Percentiles rank a stretch among this genome's conserved stretches.
phyloP scores from a whole-genome alignment of 2,113 vertebrate species.

The Myotis brandtii region DNA sequence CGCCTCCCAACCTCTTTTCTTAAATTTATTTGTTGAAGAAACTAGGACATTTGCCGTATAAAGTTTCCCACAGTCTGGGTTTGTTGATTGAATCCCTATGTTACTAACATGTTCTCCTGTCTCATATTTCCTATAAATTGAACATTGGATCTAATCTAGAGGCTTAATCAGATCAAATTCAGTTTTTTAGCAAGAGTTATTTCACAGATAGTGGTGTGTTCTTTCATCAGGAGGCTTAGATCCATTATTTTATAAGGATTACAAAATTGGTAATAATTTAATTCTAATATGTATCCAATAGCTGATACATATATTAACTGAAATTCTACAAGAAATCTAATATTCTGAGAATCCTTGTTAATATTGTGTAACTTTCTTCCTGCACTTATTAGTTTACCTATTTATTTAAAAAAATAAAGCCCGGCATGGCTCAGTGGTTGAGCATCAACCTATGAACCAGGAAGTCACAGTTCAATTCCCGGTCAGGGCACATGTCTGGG shows the following conservation, averaged over 20 bases:
- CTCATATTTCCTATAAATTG: slow-evolving; percentile 18
- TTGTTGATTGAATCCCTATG: not conserved
- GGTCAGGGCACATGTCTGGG: too few species aligned
- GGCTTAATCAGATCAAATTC: slow-evolving; percentile 22
- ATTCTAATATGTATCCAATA: slow-evolving; percentile 30
- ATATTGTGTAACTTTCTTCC: not conserved
- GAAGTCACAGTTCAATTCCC: too few species aligned
- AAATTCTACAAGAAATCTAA: slow-evolving; percentile 17
- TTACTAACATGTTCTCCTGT: not conserved
- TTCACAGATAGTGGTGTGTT: not conserved
- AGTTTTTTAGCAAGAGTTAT: slow-evolving; percentile 23
- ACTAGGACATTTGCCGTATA: not conserved
- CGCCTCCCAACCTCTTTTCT: not conserved
- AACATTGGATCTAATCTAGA: slow-evolving; percentile 22
- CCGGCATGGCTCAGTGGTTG: too few species aligned
- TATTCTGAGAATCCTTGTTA: not conserved
- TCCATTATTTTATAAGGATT: slow-evolving; percentile 20
- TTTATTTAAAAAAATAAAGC: not conserved
- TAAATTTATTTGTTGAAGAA: slow-evolving; percentile 61
- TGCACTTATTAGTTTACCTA: slow-evolving; percentile 29
- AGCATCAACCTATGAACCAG: too few species aligned
- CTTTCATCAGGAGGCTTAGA: not conserved
- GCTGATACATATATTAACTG: not conserved
- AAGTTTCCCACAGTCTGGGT: not conserved
- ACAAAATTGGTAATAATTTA: not conserved